Evolutionary conservation across 2,888 invertebrate species (phyloP).

Genomic region (Drosophila eohydei): DNA sequence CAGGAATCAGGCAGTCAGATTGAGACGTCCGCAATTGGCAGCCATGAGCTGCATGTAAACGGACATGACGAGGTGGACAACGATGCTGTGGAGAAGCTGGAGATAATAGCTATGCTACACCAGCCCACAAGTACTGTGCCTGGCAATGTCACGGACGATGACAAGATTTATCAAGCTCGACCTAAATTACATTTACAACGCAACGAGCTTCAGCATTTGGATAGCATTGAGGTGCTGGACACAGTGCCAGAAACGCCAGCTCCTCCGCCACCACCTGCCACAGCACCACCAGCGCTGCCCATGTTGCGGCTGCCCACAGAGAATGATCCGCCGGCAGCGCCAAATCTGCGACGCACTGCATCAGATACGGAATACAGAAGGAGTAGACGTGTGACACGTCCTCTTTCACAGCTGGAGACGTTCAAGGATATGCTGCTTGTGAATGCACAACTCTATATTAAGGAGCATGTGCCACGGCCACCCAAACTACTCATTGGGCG

Average conservation of each 20-base stretch:
- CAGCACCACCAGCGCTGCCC: constrained; percentile 60
- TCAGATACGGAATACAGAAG: constrained; percentile 53
- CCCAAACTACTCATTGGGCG: constrained; percentile 85
- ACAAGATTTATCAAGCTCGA: constrained; percentile 70
- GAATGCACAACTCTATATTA: constrained; percentile 86
- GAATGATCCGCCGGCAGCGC: constrained; percentile 31
- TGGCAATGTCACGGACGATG: constrained; percentile 80
- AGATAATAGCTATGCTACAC: constrained; percentile 69
- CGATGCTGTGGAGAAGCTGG: constrained; percentile 54
- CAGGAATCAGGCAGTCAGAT: not conserved
- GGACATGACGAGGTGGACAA: constrained; percentile 78
- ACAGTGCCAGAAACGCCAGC: constrained; percentile 85
- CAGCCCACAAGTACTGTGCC: constrained; percentile 4
- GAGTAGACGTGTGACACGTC: constrained; percentile 60
- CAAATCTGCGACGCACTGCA: constrained; percentile 63
- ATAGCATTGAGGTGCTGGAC: constrained; percentile 76
- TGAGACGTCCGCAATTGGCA: constrained; percentile 18
- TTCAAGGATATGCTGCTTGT: constrained; percentile 85
- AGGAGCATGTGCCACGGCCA: constrained; percentile 86
- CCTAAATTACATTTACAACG: constrained; percentile 48
- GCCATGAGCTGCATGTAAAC: constrained; percentile 58
- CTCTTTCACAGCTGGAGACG: constrained; percentile 81
- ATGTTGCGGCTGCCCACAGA: constrained; percentile 34
- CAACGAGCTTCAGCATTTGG: constrained; percentile 47
- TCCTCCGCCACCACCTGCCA: constrained; percentile 85